Evolutionary conservation across 1,140 invertebrate species (phyloP), one percentile per base, ranked within the genome.

Genomic region (Macrobrachium rosenbergii): DNA sequence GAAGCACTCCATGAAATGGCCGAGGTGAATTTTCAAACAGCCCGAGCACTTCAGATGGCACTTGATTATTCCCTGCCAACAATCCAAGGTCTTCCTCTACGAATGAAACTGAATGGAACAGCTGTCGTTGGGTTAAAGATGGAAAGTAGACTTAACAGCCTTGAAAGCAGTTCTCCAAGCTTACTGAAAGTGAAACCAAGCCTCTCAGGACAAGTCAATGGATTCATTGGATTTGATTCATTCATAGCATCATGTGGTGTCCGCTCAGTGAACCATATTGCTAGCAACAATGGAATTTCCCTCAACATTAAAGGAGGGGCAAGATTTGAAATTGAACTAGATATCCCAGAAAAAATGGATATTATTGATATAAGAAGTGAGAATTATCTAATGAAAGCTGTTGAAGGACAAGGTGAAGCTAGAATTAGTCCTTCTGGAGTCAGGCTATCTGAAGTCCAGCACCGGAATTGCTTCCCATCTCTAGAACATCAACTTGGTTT

Each of bases 331-430:
- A 60, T 87, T 52, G 62, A 73, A 5, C 28, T 81, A 37, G 77
- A 81, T 23, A 16, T 87, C 14, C 78, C 84, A 45, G 58, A 87
- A 8, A 75, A 87, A 58, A 87, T 81, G 78, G 84, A 87, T 63
- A 14, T 87, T 12, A 73, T 87, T 23, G 60, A 73, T 60, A 59
- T 81, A 12, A 60, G 60, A 21, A 81, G 64, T 19, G 84, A 87
- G 21, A 73, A 77, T 11, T 87, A 45, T 78, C 78, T 87, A 10
- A 81, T 81, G 67, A 87, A 81, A 52, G 21, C 37, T n/a, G 69
- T 12, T 28, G 75, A 43, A 64, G 64, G 79, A 11, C 52, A 60
- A 21, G 58, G 43, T 23, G 64, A 87, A 11, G 81, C 69, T n/a
- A 87, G 62, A 78, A 73, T 87, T 62, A 63, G 62, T 14, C 84